Base-by-base conservation (phyloP, 2,797 vertebrate species). In the Poecilia picta region DNA sequence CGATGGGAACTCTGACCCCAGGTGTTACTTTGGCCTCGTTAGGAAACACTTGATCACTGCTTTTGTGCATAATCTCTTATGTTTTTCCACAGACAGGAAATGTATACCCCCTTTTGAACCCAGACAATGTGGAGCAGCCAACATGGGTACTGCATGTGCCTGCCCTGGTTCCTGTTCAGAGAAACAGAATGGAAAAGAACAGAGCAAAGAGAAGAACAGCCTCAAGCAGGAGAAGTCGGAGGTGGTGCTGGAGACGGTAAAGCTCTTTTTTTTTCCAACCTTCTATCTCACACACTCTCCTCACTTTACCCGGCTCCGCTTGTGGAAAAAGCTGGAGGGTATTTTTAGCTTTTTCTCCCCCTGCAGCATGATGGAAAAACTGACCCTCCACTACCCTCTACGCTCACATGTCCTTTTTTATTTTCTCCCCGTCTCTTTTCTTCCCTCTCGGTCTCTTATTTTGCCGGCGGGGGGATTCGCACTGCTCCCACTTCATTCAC, bases 301-400 rank as follows among this genome's bases (percentile, higher is more conserved):
- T 78, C 46, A 80, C 57, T 74, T 87, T 73, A 10, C 82, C 78
- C 47, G 31, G 31, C 71, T 85, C 81, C 78, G 79, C 80, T 73
- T 23, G 72, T 75, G 86, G 83, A 89, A 87, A 91, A 87, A 87
- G 85, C 90, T 87, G 73, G 75, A 88, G 89, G 94, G 91, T 94
- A 94, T 95, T 95, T 94, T 93, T 94, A 93, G 92, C 84, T 80
- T 86, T 86, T 87, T 86, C 83, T 85, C 82, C 80, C 90, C 91
- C 93, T 90, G 89, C 82, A 64, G 93, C 88, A 76, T 86, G 86
- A 93, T 90, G 83, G 89, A 90, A 87, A 87, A 75, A 55, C 88
- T 94, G 94, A 94, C 94, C 92, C 89, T 73, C 80, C 3, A 70
- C 84, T 92, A 89, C 87, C 89, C 92, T 93, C 88, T 71, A 39